Evolutionary conservation across 2,113 vertebrate genomes (phyloP).

Genomic region (Notarius quadriscutis): DNA sequence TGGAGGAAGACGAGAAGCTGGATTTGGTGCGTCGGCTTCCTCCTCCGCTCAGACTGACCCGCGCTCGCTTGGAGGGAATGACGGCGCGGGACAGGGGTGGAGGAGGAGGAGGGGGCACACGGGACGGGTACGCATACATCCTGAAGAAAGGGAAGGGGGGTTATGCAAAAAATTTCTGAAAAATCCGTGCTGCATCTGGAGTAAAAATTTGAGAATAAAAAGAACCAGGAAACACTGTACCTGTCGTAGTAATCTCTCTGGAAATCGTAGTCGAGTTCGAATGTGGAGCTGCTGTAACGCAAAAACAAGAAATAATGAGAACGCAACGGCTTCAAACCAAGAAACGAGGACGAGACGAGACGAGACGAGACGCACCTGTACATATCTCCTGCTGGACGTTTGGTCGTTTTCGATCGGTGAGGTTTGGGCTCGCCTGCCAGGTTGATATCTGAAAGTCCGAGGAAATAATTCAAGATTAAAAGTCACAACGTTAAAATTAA

Average conservation of each 20-base stretch:
- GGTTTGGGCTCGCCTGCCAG: conserved; percentile 88
- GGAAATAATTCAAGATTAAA: background rate
- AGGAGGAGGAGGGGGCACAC: conserved; percentile 74
- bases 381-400: conserved; percentile 88
- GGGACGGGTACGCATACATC: conserved; percentile 83
- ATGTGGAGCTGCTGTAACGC: conserved; percentile 74
- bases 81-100: conserved; percentile 81
- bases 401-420: conserved; percentile 83
- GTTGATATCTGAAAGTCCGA: conserved; percentile 79
- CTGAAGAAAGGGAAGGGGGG: conserved; percentile 50
- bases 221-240: conserved; percentile 61
- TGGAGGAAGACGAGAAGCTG: conserved; percentile 78
- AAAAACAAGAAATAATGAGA: background rate
- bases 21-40: conserved; percentile 79
- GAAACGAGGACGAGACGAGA: background rate
- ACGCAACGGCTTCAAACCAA: background rate
- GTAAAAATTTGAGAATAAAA: background rate
- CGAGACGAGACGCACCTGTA: conserved; percentile 74
- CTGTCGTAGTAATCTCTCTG: conserved; percentile 88
- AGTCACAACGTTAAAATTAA: background rate
- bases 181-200: background rate
- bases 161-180: background rate
- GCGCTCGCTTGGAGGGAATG: conserved; percentile 82
- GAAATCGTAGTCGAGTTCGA: conserved; percentile 88
- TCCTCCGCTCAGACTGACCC: conserved; percentile 78